Percentiles rank a stretch among this genome's conserved stretches.
Conservation (phyloP, 2,888 invertebrate species). For the Sympetrum striolatum region DNA sequence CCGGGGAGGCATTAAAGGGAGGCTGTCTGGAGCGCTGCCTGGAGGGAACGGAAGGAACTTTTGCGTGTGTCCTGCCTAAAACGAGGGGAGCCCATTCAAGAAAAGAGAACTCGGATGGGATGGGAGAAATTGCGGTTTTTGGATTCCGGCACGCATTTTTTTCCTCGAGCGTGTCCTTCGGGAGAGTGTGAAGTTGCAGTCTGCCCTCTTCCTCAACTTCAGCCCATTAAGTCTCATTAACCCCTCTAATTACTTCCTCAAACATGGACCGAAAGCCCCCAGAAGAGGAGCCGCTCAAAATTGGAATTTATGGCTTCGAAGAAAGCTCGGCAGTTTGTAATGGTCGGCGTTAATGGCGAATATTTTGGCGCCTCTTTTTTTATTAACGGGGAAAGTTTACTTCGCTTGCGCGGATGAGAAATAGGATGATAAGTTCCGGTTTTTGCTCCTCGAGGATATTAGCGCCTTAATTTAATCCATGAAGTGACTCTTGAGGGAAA, state of each 20-base stretch:
- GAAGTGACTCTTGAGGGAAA: no score
- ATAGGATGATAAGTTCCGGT: not conserved
- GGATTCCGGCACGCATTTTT: constrained; percentile 19
- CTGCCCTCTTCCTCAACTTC: not conserved
- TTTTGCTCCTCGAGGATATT: no score
- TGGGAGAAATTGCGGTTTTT: constrained; percentile 21
- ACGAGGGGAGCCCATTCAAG: not conserved
- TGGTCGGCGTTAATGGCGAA: not conserved
- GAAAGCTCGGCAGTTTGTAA: not conserved
- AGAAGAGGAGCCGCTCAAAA: not conserved
- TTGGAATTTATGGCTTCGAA: not conserved
- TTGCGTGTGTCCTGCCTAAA: not conserved
- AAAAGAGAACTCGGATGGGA: not conserved
- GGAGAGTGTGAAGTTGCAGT: not conserved
- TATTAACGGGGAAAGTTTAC: not conserved
- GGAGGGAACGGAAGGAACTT: not conserved
- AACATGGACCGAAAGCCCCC: not conserved
- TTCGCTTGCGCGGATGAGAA: not conserved
- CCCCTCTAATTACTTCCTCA: not conserved
- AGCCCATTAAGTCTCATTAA: constrained; percentile 36
- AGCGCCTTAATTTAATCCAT: no score
- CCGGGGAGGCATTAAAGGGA: constrained; percentile 9
- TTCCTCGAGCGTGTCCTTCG: not conserved
- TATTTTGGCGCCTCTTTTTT: not conserved
- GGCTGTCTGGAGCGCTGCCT: not conserved